Conservation (phyloP, 2,888 invertebrate species). For the Troides oblongomaculatus region DNA sequence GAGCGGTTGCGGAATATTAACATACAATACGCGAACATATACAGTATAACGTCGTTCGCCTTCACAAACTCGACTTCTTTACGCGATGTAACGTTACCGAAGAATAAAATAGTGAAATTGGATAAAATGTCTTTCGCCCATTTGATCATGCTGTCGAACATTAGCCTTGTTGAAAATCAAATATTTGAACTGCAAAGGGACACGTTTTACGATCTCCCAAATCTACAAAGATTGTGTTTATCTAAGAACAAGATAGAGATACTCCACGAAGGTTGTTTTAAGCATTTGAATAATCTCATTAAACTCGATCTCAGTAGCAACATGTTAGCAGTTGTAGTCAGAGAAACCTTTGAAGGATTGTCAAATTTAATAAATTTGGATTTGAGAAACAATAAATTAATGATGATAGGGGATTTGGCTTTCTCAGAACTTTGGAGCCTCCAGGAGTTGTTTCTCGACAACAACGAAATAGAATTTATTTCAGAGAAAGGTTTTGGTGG, state of each 20-base stretch:
- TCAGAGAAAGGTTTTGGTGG: constrained; percentile 89
- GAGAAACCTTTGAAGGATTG: constrained; percentile 88
- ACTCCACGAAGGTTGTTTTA: constrained; percentile 92
- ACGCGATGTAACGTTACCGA: constrained; percentile 84
- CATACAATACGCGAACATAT: constrained; percentile 87
- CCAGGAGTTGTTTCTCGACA: constrained; percentile 85
- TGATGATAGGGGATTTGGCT: constrained; percentile 89
- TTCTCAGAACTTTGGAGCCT: constrained; percentile 89
- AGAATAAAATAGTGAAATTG: constrained; percentile 85
- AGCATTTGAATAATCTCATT: constrained; percentile 85
- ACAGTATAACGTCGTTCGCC: constrained; percentile 85
- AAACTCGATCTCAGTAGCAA: constrained; percentile 90
- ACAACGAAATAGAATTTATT: constrained; percentile 86
- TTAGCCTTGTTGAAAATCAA: constrained; percentile 88
- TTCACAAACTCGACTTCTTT: constrained; percentile 87
- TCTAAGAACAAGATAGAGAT: constrained; percentile 92
- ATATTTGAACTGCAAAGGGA: constrained; percentile 87
- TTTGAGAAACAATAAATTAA: constrained; percentile 87
- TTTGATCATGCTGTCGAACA: constrained; percentile 84
- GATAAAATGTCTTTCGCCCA: constrained; percentile 87
- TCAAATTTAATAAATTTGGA: constrained; percentile 86
- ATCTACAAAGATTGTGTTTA: constrained; percentile 86
- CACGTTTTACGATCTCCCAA: constrained; percentile 87
- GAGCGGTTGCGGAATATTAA: constrained; percentile 83
- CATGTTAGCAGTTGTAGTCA: constrained; percentile 86